Conservation (phyloP, 2,797 vertebrate genomes). For the Crax fasciolata region DNA sequence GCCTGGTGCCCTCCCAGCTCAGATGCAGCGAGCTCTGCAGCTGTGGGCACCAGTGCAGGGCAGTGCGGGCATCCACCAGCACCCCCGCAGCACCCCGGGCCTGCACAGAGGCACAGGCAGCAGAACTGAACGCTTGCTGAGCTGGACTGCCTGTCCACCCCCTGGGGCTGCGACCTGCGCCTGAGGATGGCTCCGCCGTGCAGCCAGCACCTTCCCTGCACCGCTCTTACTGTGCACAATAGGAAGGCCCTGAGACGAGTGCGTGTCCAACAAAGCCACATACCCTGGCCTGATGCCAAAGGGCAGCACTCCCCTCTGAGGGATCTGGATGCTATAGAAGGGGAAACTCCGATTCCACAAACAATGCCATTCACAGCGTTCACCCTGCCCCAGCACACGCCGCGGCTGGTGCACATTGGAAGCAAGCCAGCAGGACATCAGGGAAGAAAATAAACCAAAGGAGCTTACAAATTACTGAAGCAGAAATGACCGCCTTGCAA, state of each 20-base stretch:
- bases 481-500: conserved; percentile 47
- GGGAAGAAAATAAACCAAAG: neutral
- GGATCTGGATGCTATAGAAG: neutral
- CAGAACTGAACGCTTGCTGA: neutral
- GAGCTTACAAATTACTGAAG: conserved; percentile 49
- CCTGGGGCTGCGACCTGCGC: neutral
- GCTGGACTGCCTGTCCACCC: neutral
- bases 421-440: neutral
- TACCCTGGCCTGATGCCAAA: neutral
- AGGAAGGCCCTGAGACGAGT: neutral
- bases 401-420: neutral
- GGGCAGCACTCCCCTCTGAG: neutral
- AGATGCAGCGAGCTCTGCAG: neutral
- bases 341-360: neutral
- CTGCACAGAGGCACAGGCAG: too few species aligned
- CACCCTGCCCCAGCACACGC: neutral
- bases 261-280: neutral
- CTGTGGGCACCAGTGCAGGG: neutral
- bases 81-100: neutral
- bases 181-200: neutral
- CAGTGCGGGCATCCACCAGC: neutral
- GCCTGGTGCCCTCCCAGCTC: neutral
- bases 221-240: neutral
- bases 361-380: neutral
- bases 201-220: neutral